Conservation (phyloP, 1,140 invertebrate species). For the Leptonema lineaticorne region DNA sequence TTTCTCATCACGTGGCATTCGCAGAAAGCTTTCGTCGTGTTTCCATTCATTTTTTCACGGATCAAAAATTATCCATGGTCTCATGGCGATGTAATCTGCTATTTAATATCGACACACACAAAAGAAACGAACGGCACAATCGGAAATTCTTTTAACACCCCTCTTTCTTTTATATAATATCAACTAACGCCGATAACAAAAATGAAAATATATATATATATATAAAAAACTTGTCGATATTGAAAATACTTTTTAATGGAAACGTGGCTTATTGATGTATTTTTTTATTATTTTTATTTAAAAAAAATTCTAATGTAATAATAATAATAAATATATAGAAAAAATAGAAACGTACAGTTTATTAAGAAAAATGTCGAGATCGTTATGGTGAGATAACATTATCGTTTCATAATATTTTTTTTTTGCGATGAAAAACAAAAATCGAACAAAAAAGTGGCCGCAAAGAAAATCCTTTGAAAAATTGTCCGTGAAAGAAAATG, state of each 20-base stretch:
- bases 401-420: too few species aligned
- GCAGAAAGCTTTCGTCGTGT: slow-evolving; percentile 17
- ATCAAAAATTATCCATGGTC: slow-evolving; percentile 37
- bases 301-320: too few species aligned
- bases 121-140: slow-evolving; percentile 20
- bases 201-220: too few species aligned
- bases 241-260: too few species aligned
- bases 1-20: slow-evolving; percentile 1
- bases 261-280: too few species aligned
- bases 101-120: slow-evolving; percentile 28
- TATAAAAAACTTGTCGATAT: neutral
- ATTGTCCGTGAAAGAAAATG: slow-evolving; percentile 17
- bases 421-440: too few species aligned
- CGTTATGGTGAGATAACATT: too few species aligned
- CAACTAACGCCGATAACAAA: neutral
- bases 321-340: neutral
- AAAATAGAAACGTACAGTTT: too few species aligned
- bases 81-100: slow-evolving; percentile 17
- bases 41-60: slow-evolving; percentile 33
- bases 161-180: neutral
- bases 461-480: slow-evolving; percentile 38
- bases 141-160: neutral
- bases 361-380: too few species aligned
- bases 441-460: too few species aligned
- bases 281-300: too few species aligned